phyloP scores from a whole-genome alignment of 2,888 invertebrate species.

The Andrena fulva region DNA sequence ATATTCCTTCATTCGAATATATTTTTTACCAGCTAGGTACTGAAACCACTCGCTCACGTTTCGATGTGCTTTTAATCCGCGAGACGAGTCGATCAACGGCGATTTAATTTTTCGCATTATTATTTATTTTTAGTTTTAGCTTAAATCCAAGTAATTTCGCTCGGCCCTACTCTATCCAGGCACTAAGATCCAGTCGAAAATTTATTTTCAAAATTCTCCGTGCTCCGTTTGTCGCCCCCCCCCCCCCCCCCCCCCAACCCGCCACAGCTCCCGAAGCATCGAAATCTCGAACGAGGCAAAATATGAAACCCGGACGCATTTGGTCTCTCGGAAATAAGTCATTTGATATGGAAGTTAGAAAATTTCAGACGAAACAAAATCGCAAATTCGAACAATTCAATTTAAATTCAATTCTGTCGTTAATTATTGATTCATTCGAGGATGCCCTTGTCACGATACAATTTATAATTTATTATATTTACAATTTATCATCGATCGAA shows the following conservation, averaged over 20 bases:
- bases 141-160: slow-evolving; percentile 45
- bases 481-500: no score
- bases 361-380: neutral
- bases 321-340: no score
- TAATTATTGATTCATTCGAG: neutral
- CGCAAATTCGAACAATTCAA: neutral
- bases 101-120: neutral
- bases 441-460: neutral
- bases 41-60: neutral
- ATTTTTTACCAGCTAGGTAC: neutral
- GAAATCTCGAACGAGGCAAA: neutral
- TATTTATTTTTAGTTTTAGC: slow-evolving; percentile 11
- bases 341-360: neutral
- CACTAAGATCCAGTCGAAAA: slow-evolving; percentile 80
- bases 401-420: neutral
- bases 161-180: slow-evolving; percentile 83
- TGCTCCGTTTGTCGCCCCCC: neutral
- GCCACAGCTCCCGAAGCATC: neutral
- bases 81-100: slow-evolving; percentile 16
- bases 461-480: no score
- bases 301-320: no score
- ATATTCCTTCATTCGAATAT: neutral
- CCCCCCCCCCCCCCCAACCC: neutral
- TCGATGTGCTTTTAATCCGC: neutral
- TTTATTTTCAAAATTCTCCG: slow-evolving; percentile 50